phyloP scores from a whole-genome alignment of 2,113 vertebrate species.

The Cryptoleucopteryx plumbea region DNA sequence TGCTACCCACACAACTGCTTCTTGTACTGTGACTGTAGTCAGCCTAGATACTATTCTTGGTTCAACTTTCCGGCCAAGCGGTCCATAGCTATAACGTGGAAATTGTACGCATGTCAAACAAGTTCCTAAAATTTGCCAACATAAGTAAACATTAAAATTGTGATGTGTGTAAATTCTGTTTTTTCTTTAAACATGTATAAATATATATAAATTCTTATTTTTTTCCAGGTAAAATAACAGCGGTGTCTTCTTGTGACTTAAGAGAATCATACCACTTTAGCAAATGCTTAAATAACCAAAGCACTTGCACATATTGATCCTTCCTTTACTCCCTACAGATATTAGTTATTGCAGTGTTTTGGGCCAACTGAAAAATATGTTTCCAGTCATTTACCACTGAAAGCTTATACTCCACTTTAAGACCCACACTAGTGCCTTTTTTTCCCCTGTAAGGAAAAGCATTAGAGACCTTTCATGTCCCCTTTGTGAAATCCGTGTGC shows the following conservation, averaged over 20 bases:
- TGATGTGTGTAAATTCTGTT: background rate
- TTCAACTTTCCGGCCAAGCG: background rate
- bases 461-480: constrained; percentile 52
- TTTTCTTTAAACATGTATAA: background rate
- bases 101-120: background rate
- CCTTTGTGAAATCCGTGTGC: constrained; percentile 51
- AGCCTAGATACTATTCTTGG: background rate
- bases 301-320: background rate
- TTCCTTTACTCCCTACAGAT: background rate
- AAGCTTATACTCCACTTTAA: background rate
- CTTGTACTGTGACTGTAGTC: background rate
- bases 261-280: background rate
- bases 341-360: background rate
- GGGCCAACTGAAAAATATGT: background rate
- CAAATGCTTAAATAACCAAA: background rate
- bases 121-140: background rate
- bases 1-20: background rate
- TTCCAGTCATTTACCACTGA: constrained; percentile 27
- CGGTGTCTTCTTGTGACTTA: background rate
- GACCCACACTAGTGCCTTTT: background rate
- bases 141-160: background rate
- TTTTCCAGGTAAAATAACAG: background rate
- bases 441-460: constrained; percentile 3
- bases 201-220: background rate
- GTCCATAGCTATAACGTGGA: background rate